Conservation (phyloP, 2,797 vertebrate species). For the Prionace glauca region DNA sequence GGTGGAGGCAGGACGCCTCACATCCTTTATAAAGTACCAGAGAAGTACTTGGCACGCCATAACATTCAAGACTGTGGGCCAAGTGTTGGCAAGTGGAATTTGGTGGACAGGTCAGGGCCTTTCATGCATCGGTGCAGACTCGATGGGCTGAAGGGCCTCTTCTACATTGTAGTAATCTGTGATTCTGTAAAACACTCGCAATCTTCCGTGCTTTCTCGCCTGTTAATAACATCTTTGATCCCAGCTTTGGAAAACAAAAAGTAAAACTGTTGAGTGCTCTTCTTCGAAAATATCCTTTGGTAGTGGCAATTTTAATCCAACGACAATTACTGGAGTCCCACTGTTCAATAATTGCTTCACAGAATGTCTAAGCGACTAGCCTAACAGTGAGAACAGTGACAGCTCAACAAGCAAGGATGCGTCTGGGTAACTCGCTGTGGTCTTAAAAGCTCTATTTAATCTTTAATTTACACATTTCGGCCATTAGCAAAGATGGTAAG, state of each 20-base stretch:
- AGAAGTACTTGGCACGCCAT: no score
- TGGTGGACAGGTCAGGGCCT: no score
- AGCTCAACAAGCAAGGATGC: not conserved
- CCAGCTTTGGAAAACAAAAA: not conserved
- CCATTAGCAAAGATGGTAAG: constrained; percentile 3
- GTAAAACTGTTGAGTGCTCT: not conserved
- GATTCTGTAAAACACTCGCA: not conserved
- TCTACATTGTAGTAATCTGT: no score
- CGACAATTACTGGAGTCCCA: not conserved
- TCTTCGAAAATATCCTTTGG: constrained; percentile 37
- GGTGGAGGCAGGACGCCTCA: no score
- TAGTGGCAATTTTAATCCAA: constrained; percentile 16
- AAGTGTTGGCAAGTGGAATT: no score
- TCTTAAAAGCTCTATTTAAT: constrained; percentile 18
- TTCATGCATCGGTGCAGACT: no score
- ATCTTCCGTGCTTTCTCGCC: not conserved
- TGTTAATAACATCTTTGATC: not conserved
- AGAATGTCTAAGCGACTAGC: not conserved
- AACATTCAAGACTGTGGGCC: no score
- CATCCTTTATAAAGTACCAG: no score
- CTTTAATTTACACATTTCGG: not conserved
- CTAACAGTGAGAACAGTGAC: not conserved
- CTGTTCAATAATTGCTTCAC: not conserved
- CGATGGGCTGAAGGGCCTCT: no score
- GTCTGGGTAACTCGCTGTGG: not conserved